These are phyloP conservation scores for Dasypogon diadema DNA, from an alignment of 2,888 invertebrate genomes.

Conservation along the genomic window DNA sequence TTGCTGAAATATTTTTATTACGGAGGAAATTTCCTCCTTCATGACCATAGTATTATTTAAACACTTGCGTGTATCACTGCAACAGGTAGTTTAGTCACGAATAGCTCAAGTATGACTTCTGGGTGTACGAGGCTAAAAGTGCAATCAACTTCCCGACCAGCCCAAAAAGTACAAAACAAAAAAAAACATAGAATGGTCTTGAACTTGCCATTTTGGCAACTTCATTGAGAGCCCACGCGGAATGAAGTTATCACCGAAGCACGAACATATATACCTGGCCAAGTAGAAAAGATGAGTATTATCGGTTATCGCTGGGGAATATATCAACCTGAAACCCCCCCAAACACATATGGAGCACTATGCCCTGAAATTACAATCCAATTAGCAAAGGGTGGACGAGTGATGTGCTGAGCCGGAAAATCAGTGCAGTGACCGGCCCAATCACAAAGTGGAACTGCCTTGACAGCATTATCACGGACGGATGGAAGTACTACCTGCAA, in stretches of 20 bases:
- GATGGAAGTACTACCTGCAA: conserved; percentile 28
- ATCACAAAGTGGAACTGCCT: conserved; percentile 48
- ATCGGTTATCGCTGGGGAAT: neutral
- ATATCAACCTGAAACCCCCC: conserved; percentile 17
- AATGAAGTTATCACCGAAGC: conserved; percentile 11
- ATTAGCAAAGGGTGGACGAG: conserved; percentile 13
- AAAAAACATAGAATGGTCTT: neutral
- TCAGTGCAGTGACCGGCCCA: conserved; percentile 49
- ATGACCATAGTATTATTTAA: too few species aligned
- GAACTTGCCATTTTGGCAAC: conserved; percentile 11
- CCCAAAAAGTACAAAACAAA: neutral
- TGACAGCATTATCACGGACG: conserved; percentile 44
- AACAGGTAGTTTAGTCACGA: neutral
- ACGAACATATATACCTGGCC: neutral
- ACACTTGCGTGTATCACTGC: too few species aligned
- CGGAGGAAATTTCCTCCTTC: too few species aligned
- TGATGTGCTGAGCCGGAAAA: conserved; percentile 45
- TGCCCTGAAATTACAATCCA: conserved; percentile 40
- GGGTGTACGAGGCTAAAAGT: too few species aligned
- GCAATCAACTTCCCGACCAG: neutral
- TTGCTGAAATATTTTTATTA: conserved; percentile 10
- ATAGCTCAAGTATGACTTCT: too few species aligned
- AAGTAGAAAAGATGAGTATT: neutral
- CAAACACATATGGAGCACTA: neutral
- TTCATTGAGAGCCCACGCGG: neutral